These are phyloP conservation scores for Trachops cirrhosus DNA, from an alignment of 2,797 vertebrate genomes.

Conservation along the genomic window DNA sequence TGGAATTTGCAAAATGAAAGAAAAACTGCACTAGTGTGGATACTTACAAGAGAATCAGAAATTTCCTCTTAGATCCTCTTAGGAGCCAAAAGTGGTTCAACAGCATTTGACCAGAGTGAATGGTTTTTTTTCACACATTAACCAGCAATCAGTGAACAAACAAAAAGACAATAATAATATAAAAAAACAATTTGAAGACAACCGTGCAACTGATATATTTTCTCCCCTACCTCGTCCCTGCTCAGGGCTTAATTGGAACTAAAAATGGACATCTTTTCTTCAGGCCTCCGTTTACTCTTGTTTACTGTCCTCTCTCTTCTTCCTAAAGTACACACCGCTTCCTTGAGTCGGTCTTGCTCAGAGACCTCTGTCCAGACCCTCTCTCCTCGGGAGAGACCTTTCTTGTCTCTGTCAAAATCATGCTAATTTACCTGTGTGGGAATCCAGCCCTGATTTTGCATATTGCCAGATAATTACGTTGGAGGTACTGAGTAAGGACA, in stretches of 20 bases:
- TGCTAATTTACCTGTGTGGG: background rate
- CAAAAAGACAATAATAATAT: background rate
- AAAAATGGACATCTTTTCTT: background rate
- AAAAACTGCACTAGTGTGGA: background rate
- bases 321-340: background rate
- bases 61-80: constrained; percentile 1
- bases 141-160: background rate
- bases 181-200: background rate
- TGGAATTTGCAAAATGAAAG: background rate
- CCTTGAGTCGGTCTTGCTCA: background rate
- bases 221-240: background rate
- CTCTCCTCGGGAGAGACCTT: background rate
- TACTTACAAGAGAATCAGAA: constrained; percentile 21
- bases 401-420: background rate
- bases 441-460: background rate
- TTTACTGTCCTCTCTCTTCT: background rate
- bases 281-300: background rate
- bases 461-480: background rate
- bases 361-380: background rate
- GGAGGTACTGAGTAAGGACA: background rate
- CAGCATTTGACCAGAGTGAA: background rate
- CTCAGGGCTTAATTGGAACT: background rate
- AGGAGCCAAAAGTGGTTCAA: background rate
- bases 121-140: background rate
- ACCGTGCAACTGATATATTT: background rate